phyloP scores from a whole-genome alignment of 2,888 invertebrate genomes.

The Epinotia nisella region DNA sequence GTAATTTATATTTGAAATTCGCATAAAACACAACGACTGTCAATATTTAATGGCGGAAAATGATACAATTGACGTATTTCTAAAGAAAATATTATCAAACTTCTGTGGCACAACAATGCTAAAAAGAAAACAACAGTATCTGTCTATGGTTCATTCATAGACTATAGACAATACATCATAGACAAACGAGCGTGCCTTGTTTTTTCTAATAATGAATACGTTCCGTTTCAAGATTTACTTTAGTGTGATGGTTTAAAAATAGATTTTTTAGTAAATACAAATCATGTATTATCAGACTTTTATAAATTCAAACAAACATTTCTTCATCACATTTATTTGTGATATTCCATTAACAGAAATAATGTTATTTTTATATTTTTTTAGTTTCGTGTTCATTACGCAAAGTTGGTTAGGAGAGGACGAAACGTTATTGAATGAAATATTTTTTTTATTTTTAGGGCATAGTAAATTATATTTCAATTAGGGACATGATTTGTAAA shows the following conservation, averaged over 20 bases:
- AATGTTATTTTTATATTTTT: conserved; percentile 18
- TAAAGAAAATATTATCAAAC: neutral
- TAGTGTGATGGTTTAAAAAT: neutral
- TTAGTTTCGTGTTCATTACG: conserved; percentile 39
- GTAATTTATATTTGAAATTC: neutral
- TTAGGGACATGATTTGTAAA: conserved; percentile 79
- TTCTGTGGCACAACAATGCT: neutral
- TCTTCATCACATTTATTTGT: neutral
- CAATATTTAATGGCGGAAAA: neutral
- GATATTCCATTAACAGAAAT: neutral
- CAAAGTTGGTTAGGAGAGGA: conserved; percentile 57
- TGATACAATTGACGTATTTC: neutral
- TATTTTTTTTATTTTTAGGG: conserved; percentile 80
- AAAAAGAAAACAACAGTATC: conserved; percentile 16
- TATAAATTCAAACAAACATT: neutral
- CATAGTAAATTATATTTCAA: conserved; percentile 81
- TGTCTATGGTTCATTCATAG: conserved; percentile 36
- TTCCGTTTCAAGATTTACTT: conserved; percentile 37
- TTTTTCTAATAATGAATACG: conserved; percentile 44
- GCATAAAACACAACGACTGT: neutral
- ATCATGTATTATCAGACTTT: neutral
- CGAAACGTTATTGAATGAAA: conserved; percentile 80
- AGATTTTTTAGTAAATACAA: neutral
- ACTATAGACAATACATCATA: conserved; percentile 37
- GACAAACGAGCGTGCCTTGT: conserved; percentile 44